phyloP scores from a whole-genome alignment of 2,888 invertebrate species.

The Smittia sp. region DNA sequence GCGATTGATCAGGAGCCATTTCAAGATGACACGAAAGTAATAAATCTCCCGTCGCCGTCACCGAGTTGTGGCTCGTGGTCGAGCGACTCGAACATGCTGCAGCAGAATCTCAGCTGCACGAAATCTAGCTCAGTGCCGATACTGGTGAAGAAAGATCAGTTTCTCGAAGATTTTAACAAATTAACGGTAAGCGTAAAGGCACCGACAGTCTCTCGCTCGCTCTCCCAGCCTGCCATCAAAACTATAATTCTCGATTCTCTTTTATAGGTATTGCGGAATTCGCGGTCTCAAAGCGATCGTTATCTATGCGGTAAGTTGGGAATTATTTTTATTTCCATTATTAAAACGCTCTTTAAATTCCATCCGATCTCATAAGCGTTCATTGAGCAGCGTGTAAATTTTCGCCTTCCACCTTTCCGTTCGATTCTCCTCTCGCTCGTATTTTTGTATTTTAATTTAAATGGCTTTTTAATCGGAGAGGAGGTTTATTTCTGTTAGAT shows the following conservation, averaged over 20 bases:
- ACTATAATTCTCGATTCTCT: neutral
- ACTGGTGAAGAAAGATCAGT: constrained; percentile 51
- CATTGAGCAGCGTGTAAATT: neutral
- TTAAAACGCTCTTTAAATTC: constrained; percentile 25
- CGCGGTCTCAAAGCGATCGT: constrained; percentile 40
- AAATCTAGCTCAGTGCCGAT: constrained; percentile 54
- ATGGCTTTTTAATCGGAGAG: constrained; percentile 37
- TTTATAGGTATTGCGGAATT: constrained; percentile 37
- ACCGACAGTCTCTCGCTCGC: neutral
- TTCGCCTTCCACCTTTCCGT: neutral
- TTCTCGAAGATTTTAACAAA: constrained; percentile 49
- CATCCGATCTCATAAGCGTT: neutral
- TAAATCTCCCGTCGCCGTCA: constrained; percentile 47
- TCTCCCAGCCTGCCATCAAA: neutral
- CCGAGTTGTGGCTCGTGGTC: constrained; percentile 54
- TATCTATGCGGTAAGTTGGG: constrained; percentile 38
- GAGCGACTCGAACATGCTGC: constrained; percentile 50
- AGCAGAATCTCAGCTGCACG: constrained; percentile 52
- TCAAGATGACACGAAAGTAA: constrained; percentile 51
- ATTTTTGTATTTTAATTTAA: constrained; percentile 24
- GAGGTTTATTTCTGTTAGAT: constrained; percentile 21
- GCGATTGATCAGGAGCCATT: constrained; percentile 52
- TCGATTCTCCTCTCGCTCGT: neutral
- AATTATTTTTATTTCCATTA: constrained; percentile 21
- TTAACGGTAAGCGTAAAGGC: constrained; percentile 35